Percentiles rank a stretch among this genome's conserved stretches.
Conservation (phyloP, 2,113 vertebrate genomes). For the Abramis brama region DNA sequence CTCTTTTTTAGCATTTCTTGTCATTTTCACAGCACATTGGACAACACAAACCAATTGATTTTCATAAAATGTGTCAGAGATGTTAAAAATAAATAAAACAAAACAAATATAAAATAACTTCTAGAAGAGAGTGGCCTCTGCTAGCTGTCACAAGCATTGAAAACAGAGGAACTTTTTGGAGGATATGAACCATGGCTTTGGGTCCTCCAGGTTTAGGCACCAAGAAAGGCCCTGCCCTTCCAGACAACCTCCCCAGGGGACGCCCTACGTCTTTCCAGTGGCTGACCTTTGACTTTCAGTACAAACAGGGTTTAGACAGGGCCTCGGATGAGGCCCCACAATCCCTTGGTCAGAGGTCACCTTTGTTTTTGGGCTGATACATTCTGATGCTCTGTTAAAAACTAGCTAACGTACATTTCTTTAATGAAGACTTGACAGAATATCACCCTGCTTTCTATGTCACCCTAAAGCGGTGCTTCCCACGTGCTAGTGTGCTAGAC, state of each 20-base stretch:
- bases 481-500: conserved; percentile 38
- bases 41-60: conserved; percentile 78
- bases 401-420: conserved; percentile 71
- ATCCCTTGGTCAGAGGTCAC: conserved; percentile 61
- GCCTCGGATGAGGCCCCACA: conserved; percentile 46
- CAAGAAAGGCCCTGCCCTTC: conserved; percentile 76
- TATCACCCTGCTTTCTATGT: conserved; percentile 80
- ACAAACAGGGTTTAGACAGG: conserved; percentile 59
- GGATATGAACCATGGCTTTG: conserved; percentile 69
- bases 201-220: conserved; percentile 71
- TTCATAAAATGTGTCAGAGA: conserved; percentile 74
- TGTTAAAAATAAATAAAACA: conserved; percentile 69
- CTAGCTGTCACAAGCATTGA: conserved; percentile 71
- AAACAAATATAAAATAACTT: conserved; percentile 63
- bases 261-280: conserved; percentile 77
- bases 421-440: conserved; percentile 72
- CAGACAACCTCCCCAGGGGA: conserved; percentile 69
- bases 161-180: conserved; percentile 53
- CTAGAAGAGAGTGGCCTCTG: conserved; percentile 58
- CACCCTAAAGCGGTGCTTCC: conserved; percentile 65
- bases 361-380: conserved; percentile 71
- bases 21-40: conserved; percentile 75
- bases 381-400: conserved; percentile 70
- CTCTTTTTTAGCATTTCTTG: conserved; percentile 49
- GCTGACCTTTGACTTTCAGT: conserved; percentile 71